Evolutionary conservation across 2,797 vertebrate genomes (phyloP).

Genomic region (Hipposideros larvatus): DNA sequence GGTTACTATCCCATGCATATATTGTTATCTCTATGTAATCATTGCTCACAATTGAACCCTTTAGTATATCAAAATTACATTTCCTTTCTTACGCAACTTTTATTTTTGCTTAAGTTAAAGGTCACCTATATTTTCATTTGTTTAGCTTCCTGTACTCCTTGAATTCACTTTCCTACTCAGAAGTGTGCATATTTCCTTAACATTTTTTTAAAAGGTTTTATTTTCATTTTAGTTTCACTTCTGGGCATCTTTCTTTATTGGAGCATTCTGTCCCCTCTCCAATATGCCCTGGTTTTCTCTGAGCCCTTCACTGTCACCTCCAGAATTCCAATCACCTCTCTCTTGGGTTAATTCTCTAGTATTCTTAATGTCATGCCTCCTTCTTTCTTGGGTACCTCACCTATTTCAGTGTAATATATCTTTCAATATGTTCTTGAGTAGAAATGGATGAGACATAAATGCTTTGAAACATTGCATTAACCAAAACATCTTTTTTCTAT

Average conservation of each 20-base stretch:
- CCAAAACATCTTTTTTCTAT: neutral
- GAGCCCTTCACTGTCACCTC: neutral
- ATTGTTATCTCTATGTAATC: neutral
- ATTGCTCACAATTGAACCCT: neutral
- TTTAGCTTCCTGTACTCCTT: neutral
- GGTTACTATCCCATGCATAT: neutral
- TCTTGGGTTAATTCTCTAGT: neutral
- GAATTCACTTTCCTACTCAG: neutral
- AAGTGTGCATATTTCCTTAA: neutral
- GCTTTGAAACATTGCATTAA: neutral
- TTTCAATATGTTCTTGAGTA: neutral
- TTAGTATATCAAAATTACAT: neutral
- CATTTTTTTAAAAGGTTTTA: neutral
- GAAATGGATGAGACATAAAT: neutral
- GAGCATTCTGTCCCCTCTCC: neutral
- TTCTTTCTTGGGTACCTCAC: neutral
- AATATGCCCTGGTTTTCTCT: neutral
- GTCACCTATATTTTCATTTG: neutral
- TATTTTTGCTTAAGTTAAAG: neutral
- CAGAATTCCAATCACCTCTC: neutral
- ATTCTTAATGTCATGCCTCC: neutral
- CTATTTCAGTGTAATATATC: neutral
- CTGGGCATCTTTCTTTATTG: neutral
- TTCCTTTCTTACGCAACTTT: neutral
- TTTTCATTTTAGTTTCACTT: neutral